Evolutionary conservation across 1,140 invertebrate species (phyloP), one percentile per base, ranked within the genome.

Genomic region (Chymomyza costata): DNA sequence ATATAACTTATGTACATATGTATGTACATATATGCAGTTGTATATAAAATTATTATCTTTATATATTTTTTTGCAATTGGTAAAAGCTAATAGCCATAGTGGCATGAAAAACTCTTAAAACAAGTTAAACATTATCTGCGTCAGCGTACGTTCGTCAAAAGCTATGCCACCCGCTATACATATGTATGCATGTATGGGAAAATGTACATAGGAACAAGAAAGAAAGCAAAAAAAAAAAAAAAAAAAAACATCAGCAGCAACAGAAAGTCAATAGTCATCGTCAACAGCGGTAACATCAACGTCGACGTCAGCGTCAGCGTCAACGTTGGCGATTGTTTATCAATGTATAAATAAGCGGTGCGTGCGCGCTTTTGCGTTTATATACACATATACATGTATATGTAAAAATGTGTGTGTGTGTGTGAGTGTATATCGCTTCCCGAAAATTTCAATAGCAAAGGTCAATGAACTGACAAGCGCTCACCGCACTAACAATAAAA

Each of bases 401-500:
- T 34, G 37, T 40, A 32, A 46, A 44, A 34, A 28, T 56, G 45
- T 63, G 31, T 46, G 41, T 60, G 45, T 65, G 40, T 61, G 43
- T 65, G 38, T 39, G 40, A 48, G 47, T 55, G 38, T 52, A 54
- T 60, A 47, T 58, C 59, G 58, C 66, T 81, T 54, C 78, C 78
- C 76, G 80, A 83, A 80, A 84, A 82, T 84, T 84, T 84, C 82
- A 84, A 84, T 84, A 84, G 82, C 82, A 84, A 84, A 84, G 82
- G 78, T 84, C 71, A 67, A 76, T 82, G 82, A 84, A 84, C 82
- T 84, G n/a, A n/a, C 56, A 41, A 32, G 30, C 47, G 30, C 6
- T 49, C 45, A 49, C 46, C 50, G 13, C 5, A 3, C 5, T n/a
- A 11, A 34, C 7, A 34, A 34, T n/a, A 11, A 34, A 11, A 34